Evolutionary conservation across 2,113 vertebrate species (phyloP), one percentile per base, ranked within the genome.

Genomic region (Abramis brama): DNA sequence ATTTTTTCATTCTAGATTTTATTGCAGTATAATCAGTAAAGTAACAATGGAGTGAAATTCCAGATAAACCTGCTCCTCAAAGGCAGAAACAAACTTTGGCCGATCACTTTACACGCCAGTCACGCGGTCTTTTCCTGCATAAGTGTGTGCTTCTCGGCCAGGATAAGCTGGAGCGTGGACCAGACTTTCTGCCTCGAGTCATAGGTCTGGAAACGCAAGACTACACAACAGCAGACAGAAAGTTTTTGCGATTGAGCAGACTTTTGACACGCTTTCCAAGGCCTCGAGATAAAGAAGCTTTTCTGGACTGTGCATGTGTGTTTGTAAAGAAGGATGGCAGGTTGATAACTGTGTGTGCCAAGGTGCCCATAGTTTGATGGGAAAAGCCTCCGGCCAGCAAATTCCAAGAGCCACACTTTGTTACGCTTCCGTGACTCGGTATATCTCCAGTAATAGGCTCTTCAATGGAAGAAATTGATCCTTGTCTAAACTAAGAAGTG

Each of bases 391-490:
- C 15, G 80, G 71, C 25, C 85, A 55, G 59, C 66, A 39, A 59
- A 45, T 66, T 84, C 47, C 75, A 36, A 47, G 73, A 71, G 33
- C 66, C 55, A 43, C 68, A 36, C 74, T 71, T 62, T 39, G 74
- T 25, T 23, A 55, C 60, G n/a, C 57, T 57, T 23, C 70, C 13
- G 11, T 76, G 74, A 66, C 30, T 86, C 70, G 1, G 59, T 78
- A 64, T 88, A 85, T 85, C 71, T 82, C 6, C 15, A 33, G 79
- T 88, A 88, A 79, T 59, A 77, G 64, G 64, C 74, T 70, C 13
- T 39, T 85, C 79, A 78, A 88, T 47, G 64, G 43, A 43, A 23
- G 27, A 86, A 83, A 88, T 86, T 83, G 57, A 83, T 88, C 55
- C 84, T 83, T 86, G 55, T 83, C 79, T 86, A 64, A 88, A 83